These are phyloP conservation scores for Daubentonia madagascariensis DNA, from an alignment of 2,113 vertebrate genomes.

Conservation along the genomic window DNA sequence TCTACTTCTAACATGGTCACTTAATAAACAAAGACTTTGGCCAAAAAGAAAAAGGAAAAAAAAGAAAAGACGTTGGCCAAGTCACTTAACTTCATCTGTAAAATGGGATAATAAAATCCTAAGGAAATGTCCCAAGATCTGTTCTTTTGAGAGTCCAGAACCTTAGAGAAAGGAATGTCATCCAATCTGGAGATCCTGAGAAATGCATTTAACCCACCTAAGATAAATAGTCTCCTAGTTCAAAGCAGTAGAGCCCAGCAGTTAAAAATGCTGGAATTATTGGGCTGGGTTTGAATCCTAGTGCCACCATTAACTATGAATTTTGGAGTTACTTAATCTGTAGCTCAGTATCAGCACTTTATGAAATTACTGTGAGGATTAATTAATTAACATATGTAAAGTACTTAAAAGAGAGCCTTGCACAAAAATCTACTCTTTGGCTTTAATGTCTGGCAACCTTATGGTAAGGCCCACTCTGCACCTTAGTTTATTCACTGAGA, in stretches of 20 bases:
- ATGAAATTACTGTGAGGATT: slow-evolving; percentile 36
- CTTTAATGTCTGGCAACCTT: background rate
- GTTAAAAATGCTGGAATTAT: slow-evolving; percentile 41
- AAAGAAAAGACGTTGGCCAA: slow-evolving; percentile 19
- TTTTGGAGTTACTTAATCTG: slow-evolving; percentile 17
- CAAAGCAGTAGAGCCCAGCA: background rate
- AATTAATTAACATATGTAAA: slow-evolving; percentile 28
- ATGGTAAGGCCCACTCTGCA: background rate
- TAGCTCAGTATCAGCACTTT: slow-evolving; percentile 20
- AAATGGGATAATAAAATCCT: slow-evolving; percentile 35
- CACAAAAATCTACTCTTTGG: slow-evolving; percentile 41
- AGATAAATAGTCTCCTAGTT: slow-evolving; percentile 37
- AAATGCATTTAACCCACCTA: slow-evolving; percentile 36
- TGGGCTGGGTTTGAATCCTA: background rate
- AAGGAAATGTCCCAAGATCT: background rate
- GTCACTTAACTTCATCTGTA: slow-evolving; percentile 34
- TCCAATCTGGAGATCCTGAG: background rate
- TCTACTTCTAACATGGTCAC: slow-evolving; percentile 30
- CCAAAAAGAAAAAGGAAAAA: too few relatives aligned
- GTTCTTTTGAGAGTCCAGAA: background rate
- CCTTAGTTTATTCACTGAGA: slow-evolving; percentile 31
- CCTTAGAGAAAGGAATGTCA: slow-evolving; percentile 21
- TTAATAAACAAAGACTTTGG: slow-evolving; percentile 42
- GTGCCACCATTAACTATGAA: background rate
- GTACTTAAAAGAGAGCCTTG: background rate